Conservation (phyloP, 2,113 vertebrate species). For the Pavo muticus region DNA sequence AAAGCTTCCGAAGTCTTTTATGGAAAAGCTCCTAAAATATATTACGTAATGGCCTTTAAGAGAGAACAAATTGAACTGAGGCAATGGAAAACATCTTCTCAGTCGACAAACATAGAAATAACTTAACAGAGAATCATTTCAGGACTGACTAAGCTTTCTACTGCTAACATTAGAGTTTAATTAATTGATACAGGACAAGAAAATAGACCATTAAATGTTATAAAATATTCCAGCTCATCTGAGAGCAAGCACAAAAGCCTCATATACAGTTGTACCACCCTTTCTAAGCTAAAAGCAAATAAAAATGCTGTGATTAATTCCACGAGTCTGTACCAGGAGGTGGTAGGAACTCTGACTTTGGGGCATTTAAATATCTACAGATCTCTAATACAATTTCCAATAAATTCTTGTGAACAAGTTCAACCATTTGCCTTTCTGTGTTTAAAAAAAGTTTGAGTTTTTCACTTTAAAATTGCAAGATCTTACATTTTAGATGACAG, state of each 20-base stretch:
- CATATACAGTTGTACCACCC: neutral
- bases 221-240: constrained; percentile 12
- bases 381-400: neutral
- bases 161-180: constrained; percentile 21
- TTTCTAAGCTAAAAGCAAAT: neutral
- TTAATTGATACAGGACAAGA: neutral
- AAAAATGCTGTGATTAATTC: neutral
- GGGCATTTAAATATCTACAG: neutral
- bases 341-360: neutral
- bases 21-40: neutral
- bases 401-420: neutral
- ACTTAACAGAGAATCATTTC: neutral
- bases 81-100: constrained; percentile 16
- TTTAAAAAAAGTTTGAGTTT: neutral
- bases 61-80: neutral
- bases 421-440: neutral
- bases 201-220: constrained; percentile 38
- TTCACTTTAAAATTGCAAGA: neutral
- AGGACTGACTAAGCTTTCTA: constrained; percentile 20
- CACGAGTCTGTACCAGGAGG: neutral
- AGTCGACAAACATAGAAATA: neutral
- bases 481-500: neutral
- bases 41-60: neutral
- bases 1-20: neutral
- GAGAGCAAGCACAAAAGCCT: constrained; percentile 9